Evolutionary conservation across 1,140 invertebrate genomes (phyloP).

Genomic region (Drosophila funebris): DNA sequence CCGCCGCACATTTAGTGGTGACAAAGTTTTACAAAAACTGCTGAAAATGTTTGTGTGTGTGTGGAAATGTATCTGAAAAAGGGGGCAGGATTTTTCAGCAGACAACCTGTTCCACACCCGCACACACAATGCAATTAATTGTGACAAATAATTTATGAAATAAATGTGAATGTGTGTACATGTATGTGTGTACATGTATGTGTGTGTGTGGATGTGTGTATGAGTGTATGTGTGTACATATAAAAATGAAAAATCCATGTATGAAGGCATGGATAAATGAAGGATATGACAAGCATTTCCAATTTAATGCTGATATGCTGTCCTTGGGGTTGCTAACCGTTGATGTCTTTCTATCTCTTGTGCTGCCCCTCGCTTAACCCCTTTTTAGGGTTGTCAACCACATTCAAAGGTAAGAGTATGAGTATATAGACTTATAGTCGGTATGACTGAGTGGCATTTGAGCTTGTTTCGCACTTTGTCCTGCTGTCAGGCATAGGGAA

Average conservation of each 20-base stretch:
- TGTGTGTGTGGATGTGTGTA: slow-evolving; percentile 27
- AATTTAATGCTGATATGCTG: slow-evolving; percentile 69
- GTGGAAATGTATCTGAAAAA: slow-evolving; percentile 36
- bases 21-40: slow-evolving; percentile 67
- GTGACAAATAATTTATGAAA: slow-evolving; percentile 84
- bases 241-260: slow-evolving; percentile 78
- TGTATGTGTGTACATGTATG: slow-evolving; percentile 11
- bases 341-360: neutral
- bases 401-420: neutral
- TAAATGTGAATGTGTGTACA: slow-evolving; percentile 15
- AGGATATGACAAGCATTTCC: slow-evolving; percentile 84
- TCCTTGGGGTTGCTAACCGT: slow-evolving; percentile 57
- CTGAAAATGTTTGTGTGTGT: slow-evolving; percentile 54
- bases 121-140: slow-evolving; percentile 83
- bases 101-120: slow-evolving; percentile 36
- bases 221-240: slow-evolving; percentile 34
- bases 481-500: slow-evolving; percentile 27
- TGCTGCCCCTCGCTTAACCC: slow-evolving; percentile 55
- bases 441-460: slow-evolving; percentile 58
- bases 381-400: slow-evolving; percentile 42
- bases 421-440: neutral
- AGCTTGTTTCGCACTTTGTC: slow-evolving; percentile 68
- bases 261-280: slow-evolving; percentile 72
- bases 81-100: neutral
- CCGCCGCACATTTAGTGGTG: slow-evolving; percentile 66